Evolutionary conservation across 1,140 invertebrate genomes (phyloP), one percentile per base, ranked within the genome.

Genomic region (Batillaria attramentaria): DNA sequence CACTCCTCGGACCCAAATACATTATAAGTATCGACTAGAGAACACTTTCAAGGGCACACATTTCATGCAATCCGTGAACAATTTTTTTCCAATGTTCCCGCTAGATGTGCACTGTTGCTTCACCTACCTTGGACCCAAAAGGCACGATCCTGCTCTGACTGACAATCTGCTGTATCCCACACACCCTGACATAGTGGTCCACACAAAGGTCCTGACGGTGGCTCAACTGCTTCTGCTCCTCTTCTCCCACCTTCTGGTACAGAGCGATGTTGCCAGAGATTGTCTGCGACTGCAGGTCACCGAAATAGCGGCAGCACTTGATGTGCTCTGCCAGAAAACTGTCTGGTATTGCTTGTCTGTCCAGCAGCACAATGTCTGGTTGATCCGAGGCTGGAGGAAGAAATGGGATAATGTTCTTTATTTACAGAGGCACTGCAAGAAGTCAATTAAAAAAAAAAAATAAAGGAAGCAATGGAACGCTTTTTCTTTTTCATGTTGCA

Each of bases 261-360:
- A 83, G 78, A 8, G 81, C 33, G n/a, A 89, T 24, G 66, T 89
- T 89, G 62, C 37, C 74, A 35, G 81, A 20, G 28, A 89, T 89
- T 6, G 87, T 87, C 35, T 82, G 66, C 31, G 80, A 77, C 79
- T 90, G 89, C 57, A 79, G 81, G 10, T 76, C 57, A 35, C 77
- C 76, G 72, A 89, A 90, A 13, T 72, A 42, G 33, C 73, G n/a
- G 80, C 89, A 90, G 66, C 94, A 95, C 1, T 92, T 87, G 28
- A 93, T 90, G 33, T 97, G 91, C 88, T 95, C 94, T n/a, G 92
- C 86, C 1, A 96, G 80, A 87, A 96, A 97, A 62, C 87, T 86
- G 1, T 91, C 81, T 20, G 95, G 94, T 65, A 97, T 93, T 73
- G 92, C 90, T 4, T 92, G 86, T 54, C 92, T 85, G 4, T 91